A percentile compares a stretch with the other conserved stretches of the same genome.
Evolutionary conservation across 1,140 invertebrate genomes (phyloP).

Genomic region (Argopecten irradians): DNA sequence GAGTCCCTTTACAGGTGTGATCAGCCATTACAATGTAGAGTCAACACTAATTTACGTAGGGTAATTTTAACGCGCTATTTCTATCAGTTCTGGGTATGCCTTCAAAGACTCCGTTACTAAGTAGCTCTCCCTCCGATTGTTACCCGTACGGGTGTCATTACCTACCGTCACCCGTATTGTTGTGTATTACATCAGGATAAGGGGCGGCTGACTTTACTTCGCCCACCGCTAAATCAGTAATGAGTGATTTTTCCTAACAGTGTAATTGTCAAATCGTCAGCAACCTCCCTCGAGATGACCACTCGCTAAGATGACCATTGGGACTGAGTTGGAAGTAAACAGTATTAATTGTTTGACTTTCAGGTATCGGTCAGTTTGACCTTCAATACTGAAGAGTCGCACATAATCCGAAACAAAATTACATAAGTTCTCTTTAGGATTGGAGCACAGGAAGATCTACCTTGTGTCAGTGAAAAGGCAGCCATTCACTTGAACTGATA

Average conservation of each 20-base stretch:
- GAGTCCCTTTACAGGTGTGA: neutral
- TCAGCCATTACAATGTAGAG: neutral
- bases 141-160: neutral
- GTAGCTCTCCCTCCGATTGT: neutral
- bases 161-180: neutral
- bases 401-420: neutral
- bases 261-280: neutral
- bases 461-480: neutral
- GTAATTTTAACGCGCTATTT: neutral
- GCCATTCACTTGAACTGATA: neutral
- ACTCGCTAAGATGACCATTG: neutral
- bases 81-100: neutral
- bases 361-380: neutral
- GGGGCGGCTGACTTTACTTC: neutral
- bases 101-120: neutral
- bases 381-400: neutral
- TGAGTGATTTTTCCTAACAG: neutral
- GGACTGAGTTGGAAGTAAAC: neutral
- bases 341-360: constrained; percentile 23
- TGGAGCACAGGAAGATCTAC: neutral
- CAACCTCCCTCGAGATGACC: neutral
- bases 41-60: neutral
- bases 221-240: neutral
- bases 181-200: neutral
- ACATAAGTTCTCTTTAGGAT: neutral